Conservation (phyloP, 2,797 vertebrate genomes). For the Cephalopachus bancanus region DNA sequence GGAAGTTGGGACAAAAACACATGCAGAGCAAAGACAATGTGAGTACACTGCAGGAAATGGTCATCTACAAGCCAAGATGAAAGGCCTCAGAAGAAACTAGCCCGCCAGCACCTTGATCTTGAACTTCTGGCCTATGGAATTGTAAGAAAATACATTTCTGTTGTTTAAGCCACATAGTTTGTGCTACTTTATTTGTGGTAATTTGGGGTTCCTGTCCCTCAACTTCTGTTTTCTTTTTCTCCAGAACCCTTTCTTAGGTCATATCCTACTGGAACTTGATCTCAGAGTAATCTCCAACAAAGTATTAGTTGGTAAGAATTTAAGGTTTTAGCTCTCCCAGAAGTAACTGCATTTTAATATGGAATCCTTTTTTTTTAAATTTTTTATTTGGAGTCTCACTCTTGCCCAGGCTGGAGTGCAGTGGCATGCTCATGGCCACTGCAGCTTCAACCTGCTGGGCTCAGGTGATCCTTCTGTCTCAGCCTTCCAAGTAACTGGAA, state of each 20-base stretch:
- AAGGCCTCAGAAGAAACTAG: background rate
- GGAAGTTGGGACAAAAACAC: background rate
- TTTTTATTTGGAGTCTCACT: background rate
- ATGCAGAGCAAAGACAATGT: background rate
- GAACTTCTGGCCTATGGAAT: background rate
- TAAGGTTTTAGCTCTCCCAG: background rate
- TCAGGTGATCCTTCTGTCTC: too few species aligned
- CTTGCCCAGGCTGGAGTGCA: background rate
- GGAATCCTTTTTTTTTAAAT: background rate
- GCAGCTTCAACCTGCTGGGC: too few species aligned
- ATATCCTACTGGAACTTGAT: background rate
- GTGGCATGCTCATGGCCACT: too few species aligned
- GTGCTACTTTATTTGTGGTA: background rate
- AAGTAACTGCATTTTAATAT: slow-evolving; percentile 18
- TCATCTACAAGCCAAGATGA: background rate
- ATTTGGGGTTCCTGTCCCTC: background rate
- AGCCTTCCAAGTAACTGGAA: too few species aligned
- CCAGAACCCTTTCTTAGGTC: background rate
- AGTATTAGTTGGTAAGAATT: background rate
- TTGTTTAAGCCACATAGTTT: background rate
- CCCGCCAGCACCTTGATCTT: background rate
- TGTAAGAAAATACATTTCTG: background rate
- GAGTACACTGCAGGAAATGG: background rate
- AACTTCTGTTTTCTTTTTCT: slow-evolving; percentile 18
- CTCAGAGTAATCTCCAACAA: background rate